These are phyloP conservation scores for Microchrysa polita DNA, from an alignment of 2,888 invertebrate genomes.

Conservation along the genomic window DNA sequence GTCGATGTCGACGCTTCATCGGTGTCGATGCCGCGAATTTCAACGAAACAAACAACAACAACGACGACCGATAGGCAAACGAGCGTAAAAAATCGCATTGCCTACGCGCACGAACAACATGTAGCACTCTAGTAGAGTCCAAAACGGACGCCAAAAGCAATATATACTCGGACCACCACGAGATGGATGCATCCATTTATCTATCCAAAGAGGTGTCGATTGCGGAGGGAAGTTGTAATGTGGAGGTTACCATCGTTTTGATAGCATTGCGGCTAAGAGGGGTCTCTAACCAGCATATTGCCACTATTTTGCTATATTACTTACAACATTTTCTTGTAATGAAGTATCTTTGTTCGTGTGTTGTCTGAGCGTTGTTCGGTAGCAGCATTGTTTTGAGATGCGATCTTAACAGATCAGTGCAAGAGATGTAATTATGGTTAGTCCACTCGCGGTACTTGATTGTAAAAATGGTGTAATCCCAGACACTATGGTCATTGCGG, in stretches of 20 bases:
- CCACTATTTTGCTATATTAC: constrained; percentile 8
- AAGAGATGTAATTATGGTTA: background rate
- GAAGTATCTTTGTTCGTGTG: background rate
- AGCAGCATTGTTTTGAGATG: constrained; percentile 11
- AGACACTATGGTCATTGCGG: constrained; percentile 34
- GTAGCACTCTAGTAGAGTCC: constrained; percentile 12
- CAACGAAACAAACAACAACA: background rate
- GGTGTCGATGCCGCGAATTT: background rate
- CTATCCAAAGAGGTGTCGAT: background rate
- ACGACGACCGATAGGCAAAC: constrained; percentile 31
- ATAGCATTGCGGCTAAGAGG: constrained; percentile 12
- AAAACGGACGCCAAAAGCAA: constrained; percentile 35
- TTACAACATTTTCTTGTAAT: constrained; percentile 27
- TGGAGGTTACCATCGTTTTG: background rate
- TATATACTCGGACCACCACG: constrained; percentile 33
- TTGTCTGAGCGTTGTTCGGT: constrained; percentile 17
- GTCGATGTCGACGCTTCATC: constrained; percentile 7
- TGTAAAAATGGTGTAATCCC: constrained; percentile 41
- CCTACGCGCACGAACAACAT: constrained; percentile 39
- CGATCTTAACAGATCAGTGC: background rate
- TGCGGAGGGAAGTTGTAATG: background rate
- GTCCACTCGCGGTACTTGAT: constrained; percentile 30
- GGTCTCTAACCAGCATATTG: background rate
- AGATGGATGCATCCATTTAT: background rate
- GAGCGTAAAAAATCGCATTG: constrained; percentile 37